A percentile compares a stretch with the other conserved stretches of the same genome.
Evolutionary conservation across 2,113 vertebrate species (phyloP).

Genomic region (Hassar affinis): DNA sequence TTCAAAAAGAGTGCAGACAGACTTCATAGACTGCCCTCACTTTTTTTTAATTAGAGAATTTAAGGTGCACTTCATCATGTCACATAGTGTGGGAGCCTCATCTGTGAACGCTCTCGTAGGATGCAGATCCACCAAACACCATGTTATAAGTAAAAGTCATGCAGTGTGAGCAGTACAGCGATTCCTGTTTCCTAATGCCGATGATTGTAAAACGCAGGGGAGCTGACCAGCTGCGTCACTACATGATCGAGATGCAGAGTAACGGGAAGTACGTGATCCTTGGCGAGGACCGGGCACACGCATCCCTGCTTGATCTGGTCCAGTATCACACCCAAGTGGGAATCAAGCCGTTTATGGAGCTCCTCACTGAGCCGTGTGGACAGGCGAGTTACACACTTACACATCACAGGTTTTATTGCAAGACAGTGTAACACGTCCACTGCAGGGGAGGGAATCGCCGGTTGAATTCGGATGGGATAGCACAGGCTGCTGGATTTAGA

Average conservation of each 20-base stretch:
- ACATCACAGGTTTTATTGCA: background rate
- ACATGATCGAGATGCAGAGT: constrained; percentile 73
- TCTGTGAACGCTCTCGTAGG: background rate
- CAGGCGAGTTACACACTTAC: constrained; percentile 59
- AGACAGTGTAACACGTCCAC: background rate
- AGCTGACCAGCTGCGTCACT: constrained; percentile 66
- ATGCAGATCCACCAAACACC: background rate
- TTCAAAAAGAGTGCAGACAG: background rate
- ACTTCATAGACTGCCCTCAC: too few species aligned
- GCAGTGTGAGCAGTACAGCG: too few species aligned
- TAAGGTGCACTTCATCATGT: too few species aligned
- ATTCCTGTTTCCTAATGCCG: background rate
- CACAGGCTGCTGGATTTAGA: background rate
- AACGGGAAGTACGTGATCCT: constrained; percentile 73
- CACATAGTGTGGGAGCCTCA: background rate
- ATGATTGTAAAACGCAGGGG: constrained; percentile 57
- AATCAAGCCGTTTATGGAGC: constrained; percentile 73
- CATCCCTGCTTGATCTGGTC: constrained; percentile 66
- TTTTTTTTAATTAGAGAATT: background rate
- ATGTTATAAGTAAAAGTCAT: background rate
- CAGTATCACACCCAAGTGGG: constrained; percentile 65
- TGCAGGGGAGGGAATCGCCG: background rate
- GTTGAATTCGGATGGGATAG: background rate
- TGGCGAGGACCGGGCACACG: constrained; percentile 70
- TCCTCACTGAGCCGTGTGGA: constrained; percentile 66